These are phyloP conservation scores for Pyrochroa serraticornis DNA, from an alignment of 2,888 invertebrate species.

Conservation along the genomic window DNA sequence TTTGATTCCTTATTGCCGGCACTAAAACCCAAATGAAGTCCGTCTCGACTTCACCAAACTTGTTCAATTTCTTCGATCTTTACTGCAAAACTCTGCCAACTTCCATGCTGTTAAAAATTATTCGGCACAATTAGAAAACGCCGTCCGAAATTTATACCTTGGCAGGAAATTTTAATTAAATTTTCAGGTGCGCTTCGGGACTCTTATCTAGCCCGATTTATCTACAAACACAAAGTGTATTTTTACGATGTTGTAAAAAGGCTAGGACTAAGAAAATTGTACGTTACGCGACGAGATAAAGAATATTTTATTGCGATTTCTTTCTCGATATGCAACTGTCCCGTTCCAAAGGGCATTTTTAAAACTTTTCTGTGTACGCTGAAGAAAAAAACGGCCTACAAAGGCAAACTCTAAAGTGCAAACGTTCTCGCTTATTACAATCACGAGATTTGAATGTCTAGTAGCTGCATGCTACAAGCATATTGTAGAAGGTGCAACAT, in stretches of 20 bases:
- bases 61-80: constrained; percentile 8
- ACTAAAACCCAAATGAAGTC: constrained; percentile 21
- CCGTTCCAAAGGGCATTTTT: too few species aligned
- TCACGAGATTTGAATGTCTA: too few species aligned
- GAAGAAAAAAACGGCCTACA: too few species aligned
- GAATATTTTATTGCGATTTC: constrained; percentile 45
- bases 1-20: constrained; percentile 21
- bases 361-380: too few species aligned
- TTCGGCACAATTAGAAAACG: constrained; percentile 22
- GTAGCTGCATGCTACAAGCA: too few species aligned
- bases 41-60: constrained; percentile 18
- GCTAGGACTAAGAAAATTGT: constrained; percentile 27
- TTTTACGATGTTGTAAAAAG: constrained; percentile 49
- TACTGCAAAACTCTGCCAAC: constrained; percentile 17
- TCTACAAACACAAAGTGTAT: constrained; percentile 45
- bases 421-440: too few species aligned
- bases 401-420: too few species aligned
- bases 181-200: constrained; percentile 42
- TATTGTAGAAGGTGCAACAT: too few species aligned
- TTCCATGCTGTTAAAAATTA: constrained; percentile 19
- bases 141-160: constrained; percentile 22
- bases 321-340: constrained; percentile 36
- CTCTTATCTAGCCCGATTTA: constrained; percentile 51
- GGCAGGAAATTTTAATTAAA: constrained; percentile 43
- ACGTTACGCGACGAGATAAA: constrained; percentile 45